Evolutionary conservation across 2,888 invertebrate species (phyloP).

Genomic region (Dioctria rufipes): DNA sequence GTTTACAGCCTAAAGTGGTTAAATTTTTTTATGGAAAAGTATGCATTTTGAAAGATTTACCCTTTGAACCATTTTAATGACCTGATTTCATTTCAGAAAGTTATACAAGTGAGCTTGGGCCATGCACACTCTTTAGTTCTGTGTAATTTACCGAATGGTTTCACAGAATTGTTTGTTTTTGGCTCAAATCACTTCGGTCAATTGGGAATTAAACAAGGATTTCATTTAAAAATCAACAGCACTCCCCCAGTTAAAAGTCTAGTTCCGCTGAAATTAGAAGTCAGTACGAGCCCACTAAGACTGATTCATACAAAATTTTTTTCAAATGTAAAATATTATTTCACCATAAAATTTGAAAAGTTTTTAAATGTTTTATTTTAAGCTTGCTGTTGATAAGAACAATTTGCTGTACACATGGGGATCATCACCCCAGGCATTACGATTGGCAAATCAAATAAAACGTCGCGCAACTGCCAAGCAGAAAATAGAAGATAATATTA

Average conservation of each 20-base stretch:
- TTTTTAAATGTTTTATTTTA: conserved; percentile 60
- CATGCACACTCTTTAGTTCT: conserved; percentile 71
- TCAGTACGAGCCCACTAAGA: conserved; percentile 68
- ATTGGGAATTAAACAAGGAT: conserved; percentile 78
- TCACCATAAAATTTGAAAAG: conserved; percentile 19
- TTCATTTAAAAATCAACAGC: background rate
- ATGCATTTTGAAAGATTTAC: background rate
- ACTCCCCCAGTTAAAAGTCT: conserved; percentile 65
- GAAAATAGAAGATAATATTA: conserved; percentile 71
- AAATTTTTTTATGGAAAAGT: conserved; percentile 72
- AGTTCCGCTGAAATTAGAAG: conserved; percentile 70
- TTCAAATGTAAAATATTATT: conserved; percentile 77
- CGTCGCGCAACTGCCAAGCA: conserved; percentile 74
- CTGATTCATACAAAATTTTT: conserved; percentile 79
- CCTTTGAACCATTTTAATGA: background rate
- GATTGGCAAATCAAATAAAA: conserved; percentile 78
- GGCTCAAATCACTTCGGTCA: conserved; percentile 92
- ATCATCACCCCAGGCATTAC: conserved; percentile 81
- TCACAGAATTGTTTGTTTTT: conserved; percentile 79
- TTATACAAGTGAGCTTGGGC: conserved; percentile 72
- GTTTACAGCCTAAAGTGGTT: conserved; percentile 74
- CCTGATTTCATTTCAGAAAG: conserved; percentile 63
- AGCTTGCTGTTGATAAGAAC: conserved; percentile 79
- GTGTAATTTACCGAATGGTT: conserved; percentile 62
- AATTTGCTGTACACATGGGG: conserved; percentile 84